Percentiles rank a stretch among this genome's conserved stretches.
Conservation (phyloP, 1,140 invertebrate genomes). For the Whitmania pigra region DNA sequence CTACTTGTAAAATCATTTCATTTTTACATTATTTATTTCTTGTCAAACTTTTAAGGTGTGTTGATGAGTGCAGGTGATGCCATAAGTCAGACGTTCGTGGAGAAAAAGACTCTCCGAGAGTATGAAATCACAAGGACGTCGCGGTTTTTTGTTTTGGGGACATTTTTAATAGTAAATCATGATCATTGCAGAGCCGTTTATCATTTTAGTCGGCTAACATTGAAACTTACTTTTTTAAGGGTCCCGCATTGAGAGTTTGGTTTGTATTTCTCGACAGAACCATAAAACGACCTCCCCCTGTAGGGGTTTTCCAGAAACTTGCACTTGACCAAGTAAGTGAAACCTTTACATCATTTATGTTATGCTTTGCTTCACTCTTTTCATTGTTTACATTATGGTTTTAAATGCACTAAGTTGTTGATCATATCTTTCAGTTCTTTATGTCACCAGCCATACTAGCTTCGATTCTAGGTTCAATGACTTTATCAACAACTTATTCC, state of each 20-base stretch:
- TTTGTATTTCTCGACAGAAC: constrained; percentile 9
- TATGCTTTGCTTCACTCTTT: background rate
- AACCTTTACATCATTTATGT: background rate
- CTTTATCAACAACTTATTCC: constrained; percentile 9
- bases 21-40: too few species aligned
- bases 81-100: constrained; percentile 2
- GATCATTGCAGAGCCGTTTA: background rate
- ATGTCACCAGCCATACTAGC: background rate
- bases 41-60: constrained; percentile 8
- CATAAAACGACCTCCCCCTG: constrained; percentile 4
- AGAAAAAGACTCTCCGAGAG: constrained; percentile 9
- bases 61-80: constrained; percentile 14
- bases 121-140: constrained; percentile 1
- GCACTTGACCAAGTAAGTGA: constrained; percentile 10
- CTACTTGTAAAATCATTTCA: background rate
- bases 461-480: constrained; percentile 5
- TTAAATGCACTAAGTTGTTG: background rate
- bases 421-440: background rate
- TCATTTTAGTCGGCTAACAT: background rate
- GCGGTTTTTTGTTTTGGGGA: constrained; percentile 12
- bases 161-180: constrained; percentile 6
- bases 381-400: background rate
- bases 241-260: constrained; percentile 10
- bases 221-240: background rate
- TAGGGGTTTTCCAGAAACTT: constrained; percentile 3